Percentiles rank a stretch among this genome's conserved stretches.
phyloP scores from a whole-genome alignment of 2,113 vertebrate species.

The Podocnemis expansa region DNA sequence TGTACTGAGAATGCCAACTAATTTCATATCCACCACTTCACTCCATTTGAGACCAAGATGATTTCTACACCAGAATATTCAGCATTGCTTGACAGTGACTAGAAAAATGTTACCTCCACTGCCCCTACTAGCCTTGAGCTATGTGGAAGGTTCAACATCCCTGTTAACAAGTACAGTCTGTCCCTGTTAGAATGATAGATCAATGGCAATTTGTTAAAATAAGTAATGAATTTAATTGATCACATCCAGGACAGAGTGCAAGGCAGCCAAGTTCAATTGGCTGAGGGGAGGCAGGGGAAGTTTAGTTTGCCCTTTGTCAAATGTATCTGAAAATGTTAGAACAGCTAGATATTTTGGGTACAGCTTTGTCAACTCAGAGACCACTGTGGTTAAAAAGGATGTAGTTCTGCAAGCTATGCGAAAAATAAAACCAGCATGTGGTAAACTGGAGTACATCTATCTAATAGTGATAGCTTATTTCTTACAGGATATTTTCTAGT shows the following conservation, averaged over 20 bases:
- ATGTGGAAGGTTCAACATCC: background rate
- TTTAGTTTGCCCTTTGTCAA: background rate
- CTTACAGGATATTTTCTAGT: background rate
- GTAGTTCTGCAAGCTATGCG: background rate
- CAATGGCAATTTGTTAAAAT: background rate
- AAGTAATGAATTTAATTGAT: background rate
- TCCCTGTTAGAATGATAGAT: rapidly evolving
- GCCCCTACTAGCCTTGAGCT: background rate
- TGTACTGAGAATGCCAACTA: background rate
- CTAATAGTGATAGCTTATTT: background rate
- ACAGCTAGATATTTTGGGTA: too few species aligned
- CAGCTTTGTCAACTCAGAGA: too few species aligned
- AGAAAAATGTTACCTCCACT: background rate
- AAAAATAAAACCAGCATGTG: background rate
- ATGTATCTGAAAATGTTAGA: too few species aligned
- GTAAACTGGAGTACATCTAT: background rate
- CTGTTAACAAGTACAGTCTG: background rate
- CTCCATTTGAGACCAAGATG: background rate
- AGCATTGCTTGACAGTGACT: background rate
- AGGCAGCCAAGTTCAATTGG: background rate
- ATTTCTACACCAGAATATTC: too few species aligned
- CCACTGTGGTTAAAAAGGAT: background rate
- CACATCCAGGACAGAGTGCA: rapidly evolving
- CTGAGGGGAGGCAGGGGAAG: background rate
- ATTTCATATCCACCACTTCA: background rate